phyloP scores from a whole-genome alignment of 1,140 invertebrate genomes.

The Drosophila punjabiensis region DNA sequence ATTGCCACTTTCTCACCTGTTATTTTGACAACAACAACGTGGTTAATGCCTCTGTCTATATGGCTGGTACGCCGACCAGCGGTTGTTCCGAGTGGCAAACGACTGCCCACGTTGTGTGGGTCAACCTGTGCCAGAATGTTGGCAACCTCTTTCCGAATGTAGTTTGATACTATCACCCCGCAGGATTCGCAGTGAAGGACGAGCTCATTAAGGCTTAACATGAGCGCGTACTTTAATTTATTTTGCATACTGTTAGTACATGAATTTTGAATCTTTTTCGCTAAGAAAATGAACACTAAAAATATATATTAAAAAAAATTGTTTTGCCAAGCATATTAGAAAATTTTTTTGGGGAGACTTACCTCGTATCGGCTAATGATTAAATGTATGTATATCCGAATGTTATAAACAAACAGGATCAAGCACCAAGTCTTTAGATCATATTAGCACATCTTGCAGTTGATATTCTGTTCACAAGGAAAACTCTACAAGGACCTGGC shows the following conservation, averaged over 20 bases:
- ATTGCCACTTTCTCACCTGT: slow-evolving; percentile 55
- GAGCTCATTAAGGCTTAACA: background rate
- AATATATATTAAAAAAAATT: background rate
- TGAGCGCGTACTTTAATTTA: background rate
- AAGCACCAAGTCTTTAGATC: no score
- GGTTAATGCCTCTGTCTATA: slow-evolving; percentile 29
- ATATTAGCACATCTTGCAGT: no score
- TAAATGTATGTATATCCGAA: no score
- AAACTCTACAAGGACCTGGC: background rate
- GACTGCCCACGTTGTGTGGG: background rate
- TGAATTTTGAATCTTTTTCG: background rate
- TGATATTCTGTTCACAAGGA: background rate
- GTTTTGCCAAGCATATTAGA: no score
- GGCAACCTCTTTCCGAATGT: slow-evolving; percentile 26
- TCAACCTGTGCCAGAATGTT: slow-evolving; percentile 38
- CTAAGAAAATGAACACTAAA: background rate
- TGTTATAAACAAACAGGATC: no score
- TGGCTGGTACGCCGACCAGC: slow-evolving; percentile 20
- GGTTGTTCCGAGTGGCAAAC: slow-evolving; percentile 34
- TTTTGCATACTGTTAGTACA: background rate
- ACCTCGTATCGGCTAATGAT: no score
- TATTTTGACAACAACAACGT: slow-evolving; percentile 52
- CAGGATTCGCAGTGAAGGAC: background rate
- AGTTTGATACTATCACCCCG: background rate
- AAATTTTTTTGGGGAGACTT: no score